phyloP scores from a whole-genome alignment of 2,113 vertebrate species.

The Alexandromys fortis region DNA sequence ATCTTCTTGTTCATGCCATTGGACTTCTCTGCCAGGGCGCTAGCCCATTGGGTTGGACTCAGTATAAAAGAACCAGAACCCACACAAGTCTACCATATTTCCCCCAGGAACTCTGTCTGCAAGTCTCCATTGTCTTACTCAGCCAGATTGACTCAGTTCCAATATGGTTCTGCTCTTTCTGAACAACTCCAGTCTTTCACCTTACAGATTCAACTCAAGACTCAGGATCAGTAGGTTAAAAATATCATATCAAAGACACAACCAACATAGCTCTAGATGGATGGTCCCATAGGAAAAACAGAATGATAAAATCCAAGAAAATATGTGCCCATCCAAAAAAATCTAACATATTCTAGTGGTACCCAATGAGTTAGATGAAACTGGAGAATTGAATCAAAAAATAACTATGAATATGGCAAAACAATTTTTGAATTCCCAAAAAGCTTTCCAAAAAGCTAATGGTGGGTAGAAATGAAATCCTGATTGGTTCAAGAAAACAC shows the following conservation, averaged over 20 bases:
- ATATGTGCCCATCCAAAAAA: no score
- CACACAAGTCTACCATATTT: neutral
- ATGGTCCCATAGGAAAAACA: neutral
- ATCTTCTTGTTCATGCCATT: no score
- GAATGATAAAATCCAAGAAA: neutral
- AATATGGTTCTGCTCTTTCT: neutral
- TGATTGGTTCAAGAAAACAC: neutral
- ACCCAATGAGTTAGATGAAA: no score
- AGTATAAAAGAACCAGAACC: neutral
- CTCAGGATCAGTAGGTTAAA: neutral
- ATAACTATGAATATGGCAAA: neutral
- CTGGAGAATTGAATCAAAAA: neutral
- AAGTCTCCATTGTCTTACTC: neutral
- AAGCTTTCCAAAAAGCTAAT: neutral
- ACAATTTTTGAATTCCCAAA: neutral
- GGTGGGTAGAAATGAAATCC: neutral
- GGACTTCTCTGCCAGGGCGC: no score
- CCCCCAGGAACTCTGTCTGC: no score
- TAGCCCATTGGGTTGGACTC: neutral
- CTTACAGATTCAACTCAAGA: neutral
- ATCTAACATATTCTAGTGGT: no score
- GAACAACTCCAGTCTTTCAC: neutral
- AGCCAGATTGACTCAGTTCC: neutral
- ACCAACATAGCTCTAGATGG: neutral
- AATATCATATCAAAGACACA: neutral